These are phyloP conservation scores for Nowickia ferox DNA, from an alignment of 2,888 invertebrate species.

Conservation along the genomic window DNA sequence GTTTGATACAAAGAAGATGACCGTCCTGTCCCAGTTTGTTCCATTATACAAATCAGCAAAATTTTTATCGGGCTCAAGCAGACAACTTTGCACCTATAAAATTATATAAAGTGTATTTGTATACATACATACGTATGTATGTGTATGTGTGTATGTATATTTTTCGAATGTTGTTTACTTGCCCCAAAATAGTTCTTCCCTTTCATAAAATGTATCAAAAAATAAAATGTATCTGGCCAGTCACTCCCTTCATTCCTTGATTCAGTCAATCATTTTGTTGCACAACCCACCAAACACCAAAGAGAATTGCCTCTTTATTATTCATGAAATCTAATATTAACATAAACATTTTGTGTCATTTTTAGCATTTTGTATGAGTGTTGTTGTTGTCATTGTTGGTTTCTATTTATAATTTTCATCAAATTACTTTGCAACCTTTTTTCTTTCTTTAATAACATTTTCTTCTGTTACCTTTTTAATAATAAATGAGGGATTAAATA, in stretches of 20 bases:
- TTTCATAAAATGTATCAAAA: constrained; percentile 38
- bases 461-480: constrained; percentile 62
- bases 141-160: too few species aligned
- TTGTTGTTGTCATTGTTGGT: neutral
- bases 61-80: too few species aligned
- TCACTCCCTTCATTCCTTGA: neutral
- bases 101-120: too few species aligned
- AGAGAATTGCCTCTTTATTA: constrained; percentile 63
- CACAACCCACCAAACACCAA: neutral
- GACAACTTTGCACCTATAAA: too few species aligned
- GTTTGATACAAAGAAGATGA: constrained; percentile 39
- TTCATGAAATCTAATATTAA: constrained; percentile 71
- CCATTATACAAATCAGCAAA: neutral
- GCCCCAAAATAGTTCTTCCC: constrained; percentile 11
- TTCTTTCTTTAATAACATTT: constrained; percentile 13
- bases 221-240: neutral
- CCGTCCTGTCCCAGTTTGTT: constrained; percentile 7
- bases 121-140: too few species aligned
- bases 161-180: too few species aligned
- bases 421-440: constrained; percentile 62
- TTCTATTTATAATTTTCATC: constrained; percentile 48
- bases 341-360: constrained; percentile 65
- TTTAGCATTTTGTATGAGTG: constrained; percentile 18
- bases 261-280: neutral
- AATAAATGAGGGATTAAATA: constrained; percentile 70